Percentiles rank a stretch among this genome's conserved stretches.
phyloP scores from a whole-genome alignment of 2,113 vertebrate species.

The Ciconia boyciana region DNA sequence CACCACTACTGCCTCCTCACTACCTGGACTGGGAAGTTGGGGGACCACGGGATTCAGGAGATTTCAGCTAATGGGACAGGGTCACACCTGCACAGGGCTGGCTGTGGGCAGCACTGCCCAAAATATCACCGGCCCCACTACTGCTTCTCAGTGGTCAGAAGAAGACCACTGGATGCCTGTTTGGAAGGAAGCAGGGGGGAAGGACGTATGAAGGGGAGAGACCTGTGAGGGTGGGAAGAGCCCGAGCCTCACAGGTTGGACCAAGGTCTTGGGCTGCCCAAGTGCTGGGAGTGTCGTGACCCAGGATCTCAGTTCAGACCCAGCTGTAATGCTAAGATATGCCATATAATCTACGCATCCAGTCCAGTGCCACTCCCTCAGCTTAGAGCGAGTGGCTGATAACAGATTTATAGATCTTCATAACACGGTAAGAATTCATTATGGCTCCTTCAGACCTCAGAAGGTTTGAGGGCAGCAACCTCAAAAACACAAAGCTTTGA shows the following conservation, averaged over 20 bases:
- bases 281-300: background rate
- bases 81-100: background rate
- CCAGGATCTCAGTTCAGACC: background rate
- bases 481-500: background rate
- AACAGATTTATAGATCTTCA: background rate
- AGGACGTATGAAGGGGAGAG: background rate
- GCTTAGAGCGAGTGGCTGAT: background rate
- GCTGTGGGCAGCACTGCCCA: background rate
- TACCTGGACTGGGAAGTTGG: background rate
- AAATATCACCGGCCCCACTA: background rate
- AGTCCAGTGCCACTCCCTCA: slow-evolving; percentile 2
- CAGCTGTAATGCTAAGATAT: background rate
- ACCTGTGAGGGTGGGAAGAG: background rate
- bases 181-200: background rate
- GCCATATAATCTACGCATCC: background rate
- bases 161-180: background rate
- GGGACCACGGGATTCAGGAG: background rate
- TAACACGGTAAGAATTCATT: background rate
- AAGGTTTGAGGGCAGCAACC: background rate
- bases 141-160: background rate
- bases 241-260: background rate
- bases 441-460: background rate
- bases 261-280: background rate
- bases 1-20: background rate
- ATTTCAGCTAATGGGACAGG: background rate